Evolutionary conservation across 2,888 invertebrate genomes (phyloP).

Genomic region (Pherbina coryleti): DNA sequence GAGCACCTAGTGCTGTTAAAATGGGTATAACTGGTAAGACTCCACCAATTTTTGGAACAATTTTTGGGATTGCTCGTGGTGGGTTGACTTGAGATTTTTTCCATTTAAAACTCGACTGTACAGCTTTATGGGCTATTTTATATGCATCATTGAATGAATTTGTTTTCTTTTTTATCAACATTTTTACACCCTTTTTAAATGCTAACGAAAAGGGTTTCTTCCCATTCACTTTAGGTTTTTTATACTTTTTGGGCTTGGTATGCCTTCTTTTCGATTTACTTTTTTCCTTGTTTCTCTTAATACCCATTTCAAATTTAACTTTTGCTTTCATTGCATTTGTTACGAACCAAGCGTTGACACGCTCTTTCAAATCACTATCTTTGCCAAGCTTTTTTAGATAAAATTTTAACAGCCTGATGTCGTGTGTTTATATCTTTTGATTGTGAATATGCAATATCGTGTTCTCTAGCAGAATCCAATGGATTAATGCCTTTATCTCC

Average conservation of each 20-base stretch:
- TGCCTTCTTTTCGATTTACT: not conserved
- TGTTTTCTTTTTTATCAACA: not conserved
- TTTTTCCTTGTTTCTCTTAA: not conserved
- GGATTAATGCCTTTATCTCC: too few relatives aligned
- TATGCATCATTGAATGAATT: constrained; percentile 26
- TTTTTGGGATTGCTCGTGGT: constrained; percentile 3
- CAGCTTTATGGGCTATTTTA: constrained; percentile 41
- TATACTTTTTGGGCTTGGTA: not conserved
- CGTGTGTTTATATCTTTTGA: too few relatives aligned
- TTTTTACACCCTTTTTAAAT: not conserved
- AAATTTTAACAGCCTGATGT: constrained; percentile 33
- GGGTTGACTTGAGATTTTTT: constrained; percentile 14
- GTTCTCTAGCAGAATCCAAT: too few relatives aligned
- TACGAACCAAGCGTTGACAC: constrained; percentile 36
- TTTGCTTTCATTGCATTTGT: constrained; percentile 39
- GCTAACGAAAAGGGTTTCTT: too few relatives aligned
- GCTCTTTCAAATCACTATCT: constrained; percentile 36
- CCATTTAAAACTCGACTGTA: constrained; percentile 12
- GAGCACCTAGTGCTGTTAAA: constrained; percentile 58
- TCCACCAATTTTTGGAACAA: constrained; percentile 61
- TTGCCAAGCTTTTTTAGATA: constrained; percentile 40
- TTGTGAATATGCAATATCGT: too few relatives aligned
- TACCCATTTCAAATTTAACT: constrained; percentile 40
- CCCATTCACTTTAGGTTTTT: not conserved
- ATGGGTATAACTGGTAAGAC: constrained; percentile 59